Evolutionary conservation across 2,113 vertebrate species (phyloP).

Genomic region (Tinamus guttatus): DNA sequence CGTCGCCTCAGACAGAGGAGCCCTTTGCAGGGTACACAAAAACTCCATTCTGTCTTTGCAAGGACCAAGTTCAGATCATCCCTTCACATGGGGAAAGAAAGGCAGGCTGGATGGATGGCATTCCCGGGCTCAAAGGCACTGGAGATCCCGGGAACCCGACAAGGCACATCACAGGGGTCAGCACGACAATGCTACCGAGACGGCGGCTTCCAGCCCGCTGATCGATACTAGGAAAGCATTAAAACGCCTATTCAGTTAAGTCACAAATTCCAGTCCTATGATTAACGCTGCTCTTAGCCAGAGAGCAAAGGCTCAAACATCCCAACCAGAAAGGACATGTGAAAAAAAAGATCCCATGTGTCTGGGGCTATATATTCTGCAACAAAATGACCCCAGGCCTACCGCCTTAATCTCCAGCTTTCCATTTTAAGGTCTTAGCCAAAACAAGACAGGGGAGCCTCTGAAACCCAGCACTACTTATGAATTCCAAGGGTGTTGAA

Average conservation of each 20-base stretch:
- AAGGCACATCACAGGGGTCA: conserved; percentile 41
- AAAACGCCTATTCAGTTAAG: conserved; percentile 68
- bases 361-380: background rate
- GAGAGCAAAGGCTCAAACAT: conserved; percentile 43
- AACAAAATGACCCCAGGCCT: conserved; percentile 43
- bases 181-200: conserved; percentile 11
- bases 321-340: background rate
- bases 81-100: background rate
- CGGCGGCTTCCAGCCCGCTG: conserved; percentile 49
- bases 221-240: conserved; percentile 69
- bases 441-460: conserved; percentile 35
- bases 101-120: background rate
- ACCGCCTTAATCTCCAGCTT: conserved; percentile 30
- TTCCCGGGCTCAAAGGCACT: conserved; percentile 17
- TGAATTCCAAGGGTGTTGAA: conserved; percentile 26
- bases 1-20: conserved; percentile 35
- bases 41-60: conserved; percentile 11
- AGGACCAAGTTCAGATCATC: conserved; percentile 29
- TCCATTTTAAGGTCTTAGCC: conserved; percentile 52
- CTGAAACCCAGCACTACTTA: conserved; percentile 41
- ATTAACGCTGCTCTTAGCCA: conserved; percentile 58
- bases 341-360: conserved; percentile 47
- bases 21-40: conserved; percentile 46
- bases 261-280: conserved; percentile 70
- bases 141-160: background rate